Percentiles rank a stretch among this genome's conserved stretches.
These are phyloP conservation scores for Arvicanthis niloticus DNA, from an alignment of 2,113 vertebrate species.

Conservation along the genomic window DNA sequence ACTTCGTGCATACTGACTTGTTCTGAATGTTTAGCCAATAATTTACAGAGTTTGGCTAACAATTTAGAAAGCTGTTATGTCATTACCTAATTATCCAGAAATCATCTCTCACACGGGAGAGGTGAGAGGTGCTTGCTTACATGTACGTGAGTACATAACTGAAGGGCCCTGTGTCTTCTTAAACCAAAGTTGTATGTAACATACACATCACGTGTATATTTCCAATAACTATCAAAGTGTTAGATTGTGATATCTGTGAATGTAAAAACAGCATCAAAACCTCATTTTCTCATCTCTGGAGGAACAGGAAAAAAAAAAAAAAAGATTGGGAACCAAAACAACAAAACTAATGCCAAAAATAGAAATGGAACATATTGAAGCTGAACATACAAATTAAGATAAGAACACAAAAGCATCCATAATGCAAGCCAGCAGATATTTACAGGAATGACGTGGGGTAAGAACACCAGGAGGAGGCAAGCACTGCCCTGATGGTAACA, in stretches of 20 bases:
- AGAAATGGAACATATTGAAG: constrained; percentile 41
- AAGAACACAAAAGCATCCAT: neutral
- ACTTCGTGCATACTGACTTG: neutral
- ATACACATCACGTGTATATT: neutral
- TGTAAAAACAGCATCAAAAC: constrained; percentile 16
- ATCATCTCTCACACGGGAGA: constrained; percentile 45
- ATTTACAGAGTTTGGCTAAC: constrained; percentile 29
- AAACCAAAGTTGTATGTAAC: constrained; percentile 42
- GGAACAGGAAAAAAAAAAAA: constrained; percentile 1
- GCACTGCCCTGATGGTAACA: neutral
- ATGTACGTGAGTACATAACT: constrained; percentile 58
- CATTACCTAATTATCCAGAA: constrained; percentile 66
- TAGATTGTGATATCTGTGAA: constrained; percentile 11
- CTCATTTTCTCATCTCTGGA: constrained; percentile 41
- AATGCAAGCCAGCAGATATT: neutral
- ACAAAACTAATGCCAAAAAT: constrained; percentile 48
- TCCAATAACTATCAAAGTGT: neutral
- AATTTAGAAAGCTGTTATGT: constrained; percentile 38
- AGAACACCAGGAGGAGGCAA: neutral
- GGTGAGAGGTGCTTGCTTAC: constrained; percentile 14
- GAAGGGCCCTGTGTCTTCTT: constrained; percentile 16
- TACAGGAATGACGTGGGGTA: neutral
- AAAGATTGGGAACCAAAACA: constrained; percentile 1
- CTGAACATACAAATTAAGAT: neutral
- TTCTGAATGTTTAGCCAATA: constrained; percentile 46